phyloP scores from a whole-genome alignment of 2,113 vertebrate species.

The Chaenocephalus aceratus region DNA sequence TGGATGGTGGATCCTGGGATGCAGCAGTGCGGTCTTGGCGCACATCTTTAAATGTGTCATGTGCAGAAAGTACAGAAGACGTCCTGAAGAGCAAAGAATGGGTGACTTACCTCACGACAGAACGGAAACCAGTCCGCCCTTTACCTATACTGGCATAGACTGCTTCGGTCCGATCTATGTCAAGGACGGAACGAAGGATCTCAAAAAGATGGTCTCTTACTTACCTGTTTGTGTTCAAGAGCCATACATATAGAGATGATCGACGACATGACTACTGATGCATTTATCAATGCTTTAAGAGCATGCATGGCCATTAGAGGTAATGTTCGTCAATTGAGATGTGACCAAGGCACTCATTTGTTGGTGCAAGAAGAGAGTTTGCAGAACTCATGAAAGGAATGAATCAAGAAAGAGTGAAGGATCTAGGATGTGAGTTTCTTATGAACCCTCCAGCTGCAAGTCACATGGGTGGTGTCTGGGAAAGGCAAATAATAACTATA shows the following conservation, averaged over 20 bases:
- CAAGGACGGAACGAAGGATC: neutral
- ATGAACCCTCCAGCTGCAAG: neutral
- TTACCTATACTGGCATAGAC: neutral
- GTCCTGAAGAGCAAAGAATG: neutral
- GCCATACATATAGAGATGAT: neutral
- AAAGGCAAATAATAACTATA: neutral
- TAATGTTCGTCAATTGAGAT: neutral
- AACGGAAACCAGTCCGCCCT: neutral
- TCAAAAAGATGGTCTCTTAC: neutral
- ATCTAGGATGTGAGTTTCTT: constrained; percentile 4
- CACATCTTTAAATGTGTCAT: constrained; percentile 19
- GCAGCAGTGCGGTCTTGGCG: constrained; percentile 4
- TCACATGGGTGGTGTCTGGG: too few species aligned
- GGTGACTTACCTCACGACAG: neutral
- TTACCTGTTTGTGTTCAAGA: too few species aligned
- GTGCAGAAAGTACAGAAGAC: constrained; percentile 3
- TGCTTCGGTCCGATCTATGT: neutral
- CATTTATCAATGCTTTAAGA: constrained; percentile 6
- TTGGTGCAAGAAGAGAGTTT: constrained; percentile 21
- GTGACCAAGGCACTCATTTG: constrained; percentile 17
- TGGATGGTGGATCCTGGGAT: constrained; percentile 8
- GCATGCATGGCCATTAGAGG: constrained; percentile 29
- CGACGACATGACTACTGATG: constrained; percentile 4
- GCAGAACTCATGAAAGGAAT: constrained; percentile 7
- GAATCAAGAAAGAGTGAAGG: neutral